Evolutionary conservation across 2,113 vertebrate genomes (phyloP), one percentile per base, ranked within the genome.

Genomic region (Dissostichus mawsoni): DNA sequence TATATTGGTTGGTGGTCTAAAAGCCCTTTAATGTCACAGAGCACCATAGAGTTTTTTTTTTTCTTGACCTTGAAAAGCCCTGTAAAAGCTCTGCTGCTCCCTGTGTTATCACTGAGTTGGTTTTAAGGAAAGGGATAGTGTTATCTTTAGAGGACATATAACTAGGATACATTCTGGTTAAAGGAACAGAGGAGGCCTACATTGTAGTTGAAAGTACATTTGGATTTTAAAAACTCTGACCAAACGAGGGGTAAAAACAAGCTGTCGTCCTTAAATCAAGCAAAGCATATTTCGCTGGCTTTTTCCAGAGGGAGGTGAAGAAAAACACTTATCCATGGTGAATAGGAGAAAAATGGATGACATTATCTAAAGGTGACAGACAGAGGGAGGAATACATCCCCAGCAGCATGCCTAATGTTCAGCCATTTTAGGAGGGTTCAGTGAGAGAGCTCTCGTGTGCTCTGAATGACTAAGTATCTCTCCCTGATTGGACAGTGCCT

Each of bases 371-470:
- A 93, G 93, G 90, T 90, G 92, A 92, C 86, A 73, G 90, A 83
- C 81, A 80, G 85, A 83, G 79, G 53, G 78, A 92, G 87, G 78
- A 88, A 84, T 79, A 78, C 76, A 80, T 89, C 87, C 81, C 74
- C 82, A 78, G 87, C 86, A 84, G 89, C 88, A 87, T 92, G 86
- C 81, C 87, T 90, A 91, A 89, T 91, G 90, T 86, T 93, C 92
- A 90, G 88, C 93, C 92, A 94, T 94, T 94, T 94, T 91, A 92
- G 87, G 85, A 89, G 79, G 90, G 91, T 92, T 94, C 87, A 89
- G 88, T 50, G 84, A 86, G 92, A 82, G 91, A 90, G 90, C 91
- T 84, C 87, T 44, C 5, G 82, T 93, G 92, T 94, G 92, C 91
- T 83, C 92, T 75, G 92, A 93, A 94, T 93, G 76, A 88, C 87